Percentiles rank a stretch among this genome's conserved stretches.
Evolutionary conservation across 2,888 invertebrate genomes (phyloP).

Genomic region (Orchestes rusci): DNA sequence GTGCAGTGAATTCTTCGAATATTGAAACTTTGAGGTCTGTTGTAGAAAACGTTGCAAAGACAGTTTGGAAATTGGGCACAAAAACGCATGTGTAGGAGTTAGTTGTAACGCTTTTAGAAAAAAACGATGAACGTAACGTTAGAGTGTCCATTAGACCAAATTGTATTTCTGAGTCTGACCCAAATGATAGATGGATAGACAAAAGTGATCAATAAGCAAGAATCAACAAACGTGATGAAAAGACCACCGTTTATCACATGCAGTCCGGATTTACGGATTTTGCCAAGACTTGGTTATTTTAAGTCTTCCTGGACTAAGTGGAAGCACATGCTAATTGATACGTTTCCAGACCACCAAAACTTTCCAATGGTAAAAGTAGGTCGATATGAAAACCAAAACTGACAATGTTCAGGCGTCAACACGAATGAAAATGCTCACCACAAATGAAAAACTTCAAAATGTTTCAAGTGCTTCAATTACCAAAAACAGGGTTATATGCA

Average conservation of each 20-base stretch:
- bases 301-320: conserved; percentile 14
- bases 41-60: conserved; percentile 5
- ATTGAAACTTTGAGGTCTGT: conserved; percentile 1
- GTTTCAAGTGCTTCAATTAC: conserved; percentile 2
- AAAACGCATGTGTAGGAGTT: conserved; percentile 7
- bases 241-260: conserved; percentile 12
- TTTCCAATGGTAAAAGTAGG: conserved; percentile 12
- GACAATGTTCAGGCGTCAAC: background rate
- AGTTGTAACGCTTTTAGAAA: conserved; percentile 10
- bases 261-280: conserved; percentile 7
- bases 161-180: conserved; percentile 13
- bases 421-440: background rate
- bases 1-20: background rate
- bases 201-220: conserved; percentile 8
- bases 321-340: conserved; percentile 12
- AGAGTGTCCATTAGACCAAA: conserved; percentile 12
- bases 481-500: conserved; percentile 2
- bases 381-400: too few relatives aligned
- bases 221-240: conserved; percentile 12
- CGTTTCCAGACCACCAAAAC: conserved; percentile 14
- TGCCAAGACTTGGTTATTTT: conserved; percentile 12
- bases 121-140: too few relatives aligned
- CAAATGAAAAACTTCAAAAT: background rate
- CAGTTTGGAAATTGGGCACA: conserved; percentile 5
- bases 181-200: conserved; percentile 9